Base-by-base conservation (phyloP, 2,888 invertebrate species). In the Coecobrya sp. region DNA sequence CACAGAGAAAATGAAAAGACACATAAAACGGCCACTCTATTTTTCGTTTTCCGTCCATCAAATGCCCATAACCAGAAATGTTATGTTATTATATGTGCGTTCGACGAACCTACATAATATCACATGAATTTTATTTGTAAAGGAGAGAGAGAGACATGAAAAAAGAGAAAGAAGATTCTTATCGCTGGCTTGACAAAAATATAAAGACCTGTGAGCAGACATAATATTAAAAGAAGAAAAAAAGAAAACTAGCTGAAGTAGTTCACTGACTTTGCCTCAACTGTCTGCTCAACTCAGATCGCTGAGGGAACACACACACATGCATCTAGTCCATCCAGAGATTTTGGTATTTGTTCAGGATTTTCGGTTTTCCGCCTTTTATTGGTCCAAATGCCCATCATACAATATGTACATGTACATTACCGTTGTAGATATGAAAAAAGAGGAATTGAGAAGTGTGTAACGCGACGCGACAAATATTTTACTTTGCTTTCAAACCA, bases 271-370 rank as follows among this genome's bases (percentile, higher is more conserved):
- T 79, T 49, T 52, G 3, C 36, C 27, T 79, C 70, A 70, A 70
- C 70, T 70, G 70, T 70, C 70, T 65, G 27, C 55, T 62, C 36
- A 27, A 65, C 3, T 73, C 10, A 0, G 19, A 62, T 7, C 25
- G 22, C 7, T 70, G 36, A 7, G 36, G 25, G 52, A 16, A 27
- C 52, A 79, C 19, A 36, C 13, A 30, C n/a, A n/a, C 13, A 70
- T n/a, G n/a, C 42, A 70, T 81, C 27, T 81, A 22, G 5, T 52
- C n/a, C 7, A 45, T 30, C 62, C 36, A 36, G 25, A 52, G 85
- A 85, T 86, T 73, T 55, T 62, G 16, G 59, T 87, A 76, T 87
- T 76, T 70, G 86, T 30, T 73, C 70, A 86, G 86, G 86, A 86
- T 86, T 86, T 59, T 59, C 10, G 52, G 73, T 19, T 86, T 86